Conservation (phyloP, 2,797 vertebrate species). For the Xiphorhynchus erythropygius region DNA sequence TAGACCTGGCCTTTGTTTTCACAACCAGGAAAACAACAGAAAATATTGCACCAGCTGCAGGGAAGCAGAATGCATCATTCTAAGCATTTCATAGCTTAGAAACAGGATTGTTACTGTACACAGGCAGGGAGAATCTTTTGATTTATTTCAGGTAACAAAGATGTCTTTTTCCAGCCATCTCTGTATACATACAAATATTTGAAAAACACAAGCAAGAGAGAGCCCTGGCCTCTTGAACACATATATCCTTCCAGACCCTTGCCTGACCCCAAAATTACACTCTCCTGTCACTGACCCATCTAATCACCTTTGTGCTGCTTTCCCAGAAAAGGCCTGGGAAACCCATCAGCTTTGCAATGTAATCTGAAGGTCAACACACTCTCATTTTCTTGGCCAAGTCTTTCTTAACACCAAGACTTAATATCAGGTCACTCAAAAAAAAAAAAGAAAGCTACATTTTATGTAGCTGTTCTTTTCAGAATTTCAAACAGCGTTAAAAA, state of each 20-base stretch:
- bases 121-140: not conserved
- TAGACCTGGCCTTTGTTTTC: conserved; percentile 39
- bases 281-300: conserved; percentile 51
- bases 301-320: conserved; percentile 53
- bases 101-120: not conserved
- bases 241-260: conserved; percentile 45
- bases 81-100: conserved; percentile 37
- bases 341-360: conserved; percentile 29
- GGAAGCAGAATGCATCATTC: not conserved
- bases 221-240: not conserved
- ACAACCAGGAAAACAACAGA: not conserved
- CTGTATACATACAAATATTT: not conserved
- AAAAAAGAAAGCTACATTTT: not conserved
- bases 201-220: not conserved
- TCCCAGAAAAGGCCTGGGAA: conserved; percentile 25
- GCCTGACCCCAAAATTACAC: conserved; percentile 27
- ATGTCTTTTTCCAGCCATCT: not conserved
- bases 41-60: not conserved
- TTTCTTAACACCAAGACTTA: conserved; percentile 26
- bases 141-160: conserved; percentile 19
- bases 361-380: conserved; percentile 38
- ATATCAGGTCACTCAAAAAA: not conserved
- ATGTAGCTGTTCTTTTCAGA: not conserved
- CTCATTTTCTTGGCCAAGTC: conserved; percentile 3
- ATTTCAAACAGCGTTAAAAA: not conserved